A percentile compares a stretch with the other conserved stretches of the same genome.
Conservation (phyloP, 2,113 vertebrate species). For the Zosterops lateralis region DNA sequence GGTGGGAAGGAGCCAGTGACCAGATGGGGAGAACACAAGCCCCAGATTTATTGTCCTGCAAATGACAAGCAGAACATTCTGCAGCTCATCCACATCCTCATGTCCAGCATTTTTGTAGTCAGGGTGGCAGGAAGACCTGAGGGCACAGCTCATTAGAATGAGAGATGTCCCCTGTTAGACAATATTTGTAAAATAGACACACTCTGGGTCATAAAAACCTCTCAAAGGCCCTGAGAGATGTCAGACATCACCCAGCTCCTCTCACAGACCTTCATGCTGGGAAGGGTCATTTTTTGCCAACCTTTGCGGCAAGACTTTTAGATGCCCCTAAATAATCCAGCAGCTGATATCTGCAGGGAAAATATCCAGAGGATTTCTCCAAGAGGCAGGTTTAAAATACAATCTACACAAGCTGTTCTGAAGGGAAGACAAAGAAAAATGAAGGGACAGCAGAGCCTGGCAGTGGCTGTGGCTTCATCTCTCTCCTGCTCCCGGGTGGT, state of each 20-base stretch:
- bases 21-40: accelerated
- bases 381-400: background rate
- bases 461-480: background rate
- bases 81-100: background rate
- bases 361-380: background rate
- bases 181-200: background rate
- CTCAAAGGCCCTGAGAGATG: background rate
- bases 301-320: background rate
- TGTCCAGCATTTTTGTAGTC: background rate
- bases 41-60: background rate
- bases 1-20: background rate
- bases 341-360: background rate
- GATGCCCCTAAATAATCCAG: background rate
- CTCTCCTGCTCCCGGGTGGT: background rate
- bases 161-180: background rate
- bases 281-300: background rate
- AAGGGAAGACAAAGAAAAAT: background rate
- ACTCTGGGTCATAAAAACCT: background rate
- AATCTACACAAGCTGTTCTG: background rate
- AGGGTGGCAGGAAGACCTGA: background rate
- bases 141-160: background rate
- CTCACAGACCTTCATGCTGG: background rate
- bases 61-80: background rate
- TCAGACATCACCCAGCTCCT: background rate
- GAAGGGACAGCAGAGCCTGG: background rate